A percentile compares a stretch with the other conserved stretches of the same genome.
phyloP scores from a whole-genome alignment of 2,888 invertebrate genomes.

The Aphrophora alni region DNA sequence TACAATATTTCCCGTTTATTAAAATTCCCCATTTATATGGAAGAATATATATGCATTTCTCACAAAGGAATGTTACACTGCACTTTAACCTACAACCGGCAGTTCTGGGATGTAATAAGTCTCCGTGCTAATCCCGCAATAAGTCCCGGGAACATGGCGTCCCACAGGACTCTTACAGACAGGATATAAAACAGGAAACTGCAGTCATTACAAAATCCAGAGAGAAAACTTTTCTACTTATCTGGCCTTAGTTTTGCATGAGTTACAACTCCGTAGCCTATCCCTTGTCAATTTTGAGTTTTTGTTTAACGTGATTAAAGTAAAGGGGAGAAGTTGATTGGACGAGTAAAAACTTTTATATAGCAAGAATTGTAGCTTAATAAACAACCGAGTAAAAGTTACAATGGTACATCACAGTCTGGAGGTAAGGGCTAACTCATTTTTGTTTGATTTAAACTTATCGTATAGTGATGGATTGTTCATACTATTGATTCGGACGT shows the following conservation, averaged over 20 bases:
- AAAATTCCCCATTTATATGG: no score
- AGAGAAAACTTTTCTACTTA: background rate
- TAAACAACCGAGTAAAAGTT: no score
- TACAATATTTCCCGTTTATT: no score
- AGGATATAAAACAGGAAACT: background rate
- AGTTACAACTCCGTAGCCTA: background rate
- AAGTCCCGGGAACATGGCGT: background rate
- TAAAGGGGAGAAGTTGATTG: background rate
- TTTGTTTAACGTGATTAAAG: background rate
- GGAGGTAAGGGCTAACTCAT: no score
- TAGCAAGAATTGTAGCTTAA: no score
- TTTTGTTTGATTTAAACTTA: no score
- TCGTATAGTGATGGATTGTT: no score
- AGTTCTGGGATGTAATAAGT: background rate
- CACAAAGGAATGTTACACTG: no score
- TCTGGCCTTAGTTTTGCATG: background rate
- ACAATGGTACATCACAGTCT: no score
- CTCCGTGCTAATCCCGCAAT: background rate
- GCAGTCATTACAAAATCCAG: background rate
- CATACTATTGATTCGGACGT: no score
- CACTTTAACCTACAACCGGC: no score
- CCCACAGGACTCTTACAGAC: background rate
- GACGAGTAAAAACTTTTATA: background rate
- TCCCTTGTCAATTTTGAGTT: background rate
- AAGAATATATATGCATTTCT: no score